phyloP scores from a whole-genome alignment of 92 coral and sea anemone species.

The Phenganax subtilis region DNA sequence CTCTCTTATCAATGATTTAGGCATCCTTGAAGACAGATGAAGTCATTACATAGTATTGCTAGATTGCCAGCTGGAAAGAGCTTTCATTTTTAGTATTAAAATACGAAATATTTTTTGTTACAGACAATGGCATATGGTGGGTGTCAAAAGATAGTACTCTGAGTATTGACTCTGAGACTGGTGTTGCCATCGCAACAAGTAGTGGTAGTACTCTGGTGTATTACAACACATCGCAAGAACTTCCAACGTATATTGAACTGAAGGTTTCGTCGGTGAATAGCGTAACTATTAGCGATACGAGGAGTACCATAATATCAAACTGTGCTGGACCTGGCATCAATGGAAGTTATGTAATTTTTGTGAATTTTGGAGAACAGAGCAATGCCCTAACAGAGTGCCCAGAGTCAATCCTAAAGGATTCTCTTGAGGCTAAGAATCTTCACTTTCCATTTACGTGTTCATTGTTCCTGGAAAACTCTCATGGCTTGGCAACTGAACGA shows the following conservation, averaged over 20 bases:
- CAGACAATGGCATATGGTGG: constrained; percentile 89
- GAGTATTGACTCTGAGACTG: constrained; percentile 65
- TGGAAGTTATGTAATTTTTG: constrained; percentile 22
- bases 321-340: constrained; percentile 5
- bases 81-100: not conserved
- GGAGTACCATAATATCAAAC: not conserved
- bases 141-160: constrained; percentile 75
- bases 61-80: not conserved
- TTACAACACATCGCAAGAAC: constrained; percentile 67
- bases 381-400: constrained; percentile 43
- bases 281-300: constrained; percentile 44
- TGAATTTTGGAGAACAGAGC: constrained; percentile 2
- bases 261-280: constrained; percentile 66
- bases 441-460: constrained; percentile 54
- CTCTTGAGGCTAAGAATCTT: constrained; percentile 60
- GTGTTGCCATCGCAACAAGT: constrained; percentile 75
- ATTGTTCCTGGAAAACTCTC: constrained; percentile 43
- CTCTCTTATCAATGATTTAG: not conserved
- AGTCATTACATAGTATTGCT: not conserved
- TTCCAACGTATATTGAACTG: constrained; percentile 84
- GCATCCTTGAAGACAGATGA: not conserved
- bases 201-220: constrained; percentile 74
- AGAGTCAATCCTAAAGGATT: constrained; percentile 54
- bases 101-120: not conserved
- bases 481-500: constrained; percentile 48